Base-by-base conservation (phyloP, 2,113 vertebrate species). In the Brachyistius frenatus region DNA sequence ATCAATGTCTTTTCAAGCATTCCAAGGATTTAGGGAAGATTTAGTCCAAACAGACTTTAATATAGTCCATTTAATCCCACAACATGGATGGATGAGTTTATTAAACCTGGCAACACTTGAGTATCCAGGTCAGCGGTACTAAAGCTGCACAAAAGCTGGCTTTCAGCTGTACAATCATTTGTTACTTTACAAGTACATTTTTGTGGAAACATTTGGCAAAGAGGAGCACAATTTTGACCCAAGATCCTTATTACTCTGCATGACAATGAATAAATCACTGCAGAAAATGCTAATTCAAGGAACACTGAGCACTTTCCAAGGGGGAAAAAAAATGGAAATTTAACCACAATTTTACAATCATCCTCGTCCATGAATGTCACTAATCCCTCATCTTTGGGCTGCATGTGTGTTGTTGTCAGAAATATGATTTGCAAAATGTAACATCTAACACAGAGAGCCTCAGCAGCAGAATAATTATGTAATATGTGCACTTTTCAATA, bases 251-350 rank as follows among this genome's bases (percentile, higher is more conserved):
- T 77, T 89, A 68, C 75, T 64, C 57, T 63, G 82, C 86, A 86
- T 91, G 84, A 90, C 85, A 91, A 90, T 81, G 89, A 92, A 92
- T 93, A 90, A 88, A 92, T 91, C 90, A 92, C 80, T 79, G 79
- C 62, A 54, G 85, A 64, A 90, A 90, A 90, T 87, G 78, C 49
- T 79, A 81, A 91, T 90, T 88, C 70, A 49, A 15, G 53, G 82
- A 90, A 81, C 73, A 84, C 57, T 76, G 66, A 54, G 56, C 53
- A 57, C 66, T 76, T 76, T 85, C 74, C 58, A 47, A 85, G 39
- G 67, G 73, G 55, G 11, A 11, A 31, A 82, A 86, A 69, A 69
- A 75, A 86, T 83, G 76, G 39, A 91, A 87, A 73, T 86, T 33
- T 0, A 62, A 82, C 66, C 86, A 50, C 72, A 37, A 80, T 80